Base-by-base conservation (phyloP, 1,140 invertebrate species). In the Orchesella cincta region DNA sequence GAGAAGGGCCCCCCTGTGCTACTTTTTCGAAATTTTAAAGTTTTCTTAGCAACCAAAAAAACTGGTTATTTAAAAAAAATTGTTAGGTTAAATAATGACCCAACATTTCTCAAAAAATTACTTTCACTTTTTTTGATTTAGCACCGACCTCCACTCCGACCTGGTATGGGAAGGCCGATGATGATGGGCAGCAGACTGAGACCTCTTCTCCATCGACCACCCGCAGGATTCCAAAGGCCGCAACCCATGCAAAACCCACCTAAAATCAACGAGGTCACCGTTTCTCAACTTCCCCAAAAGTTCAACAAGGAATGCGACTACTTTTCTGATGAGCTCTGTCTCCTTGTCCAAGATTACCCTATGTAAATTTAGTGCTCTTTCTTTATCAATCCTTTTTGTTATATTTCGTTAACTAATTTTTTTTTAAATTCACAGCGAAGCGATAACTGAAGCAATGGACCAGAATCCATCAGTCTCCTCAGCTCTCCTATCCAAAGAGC, bases 261-360 rank as follows among this genome's bases (percentile, higher is more conserved):
- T 20, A 16, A 77, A 31, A 78, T 82, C 23, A 81, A 81, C 74
- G 79, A 82, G n/a, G 78, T 81, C 28, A 81, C 75, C 3, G 77
- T 81, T 16, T 77, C 76, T 35, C 73, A 81, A 73, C 76, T 79
- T 52, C 82, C 81, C 26, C 76, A 83, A 39, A 77, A 76, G 23
- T 78, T 75, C 29, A 75, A 79, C 26, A 81, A 85, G 54, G 86
- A 89, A 75, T 93, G 92, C 82, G 91, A 92, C 79, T 88, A 91
- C 73, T 93, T 93, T 83, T 90, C 91, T 0, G 90, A 90, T 82
- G 90, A 89, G 3, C 87, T 94, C 78, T 94, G 93, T 85, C 86
- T 94, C 35, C 89, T 91, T 79, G 88, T 90, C 62, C 87, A 89
- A 16, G 90, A 93, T 84, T 94, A 94, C 86, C 93, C 93, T 67